phyloP scores from a whole-genome alignment of 1,140 invertebrate species.

The Cyclargus thomasi region DNA sequence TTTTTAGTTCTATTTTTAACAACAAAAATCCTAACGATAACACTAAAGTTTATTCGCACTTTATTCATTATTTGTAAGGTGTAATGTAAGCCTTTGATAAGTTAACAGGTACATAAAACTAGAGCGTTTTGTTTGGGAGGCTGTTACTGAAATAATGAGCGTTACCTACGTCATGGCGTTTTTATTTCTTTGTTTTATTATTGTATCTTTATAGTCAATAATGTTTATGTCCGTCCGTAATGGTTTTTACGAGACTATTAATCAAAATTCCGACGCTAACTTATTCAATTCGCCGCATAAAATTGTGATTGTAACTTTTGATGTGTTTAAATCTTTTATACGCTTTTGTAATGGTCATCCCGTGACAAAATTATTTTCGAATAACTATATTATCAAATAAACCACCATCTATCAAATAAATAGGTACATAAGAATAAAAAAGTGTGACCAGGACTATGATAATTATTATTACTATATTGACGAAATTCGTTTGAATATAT shows the following conservation, averaged over 20 bases:
- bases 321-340: background rate
- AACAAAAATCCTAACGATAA: no score
- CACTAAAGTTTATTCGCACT: no score
- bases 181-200: slow-evolving; percentile 4
- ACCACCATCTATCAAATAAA: no score
- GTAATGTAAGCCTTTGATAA: background rate
- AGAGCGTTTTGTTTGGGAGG: background rate
- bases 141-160: background rate
- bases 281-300: background rate
- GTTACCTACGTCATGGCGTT: background rate
- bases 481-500: no score
- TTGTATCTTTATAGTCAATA: slow-evolving; percentile 1
- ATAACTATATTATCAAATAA: no score
- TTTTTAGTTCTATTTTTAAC: no score
- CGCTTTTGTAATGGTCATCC: background rate
- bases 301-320: background rate
- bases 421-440: no score
- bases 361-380: background rate
- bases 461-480: no score
- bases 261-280: slow-evolving; percentile 1
- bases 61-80: no score
- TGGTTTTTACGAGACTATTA: slow-evolving; percentile 1
- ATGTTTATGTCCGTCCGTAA: background rate
- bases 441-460: no score
- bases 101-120: background rate